These are phyloP conservation scores for Columbina picui DNA, from an alignment of 2,113 vertebrate species.

Conservation along the genomic window DNA sequence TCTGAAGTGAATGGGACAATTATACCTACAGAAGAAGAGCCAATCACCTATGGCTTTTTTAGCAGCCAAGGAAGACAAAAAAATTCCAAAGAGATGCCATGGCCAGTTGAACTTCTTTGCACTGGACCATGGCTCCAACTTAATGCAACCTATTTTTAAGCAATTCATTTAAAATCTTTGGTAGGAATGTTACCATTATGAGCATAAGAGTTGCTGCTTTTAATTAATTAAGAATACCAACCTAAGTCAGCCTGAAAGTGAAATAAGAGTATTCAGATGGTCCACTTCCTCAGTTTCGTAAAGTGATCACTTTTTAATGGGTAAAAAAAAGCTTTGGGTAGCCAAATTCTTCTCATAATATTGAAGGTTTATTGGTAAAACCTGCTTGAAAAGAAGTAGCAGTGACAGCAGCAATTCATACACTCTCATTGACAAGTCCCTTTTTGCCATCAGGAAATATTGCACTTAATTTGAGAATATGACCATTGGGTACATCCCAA, in stretches of 20 bases:
- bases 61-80: background rate
- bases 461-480: background rate
- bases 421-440: background rate
- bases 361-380: background rate
- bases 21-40: background rate
- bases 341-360: background rate
- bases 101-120: background rate
- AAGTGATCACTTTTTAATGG: background rate
- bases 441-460: background rate
- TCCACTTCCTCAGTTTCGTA: background rate
- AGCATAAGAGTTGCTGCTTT: background rate
- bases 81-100: background rate
- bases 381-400: background rate
- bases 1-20: background rate
- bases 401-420: background rate
- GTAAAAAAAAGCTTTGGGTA: background rate
- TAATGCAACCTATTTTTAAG: background rate
- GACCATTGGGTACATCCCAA: background rate
- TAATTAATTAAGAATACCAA: background rate
- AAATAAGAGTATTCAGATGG: background rate
- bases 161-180: background rate
- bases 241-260: background rate
- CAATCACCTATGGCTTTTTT: background rate
- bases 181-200: background rate
- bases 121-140: background rate